Evolutionary conservation across 2,888 invertebrate genomes (phyloP), one percentile per base, ranked within the genome.

Genomic region (Apamea epomidion): DNA sequence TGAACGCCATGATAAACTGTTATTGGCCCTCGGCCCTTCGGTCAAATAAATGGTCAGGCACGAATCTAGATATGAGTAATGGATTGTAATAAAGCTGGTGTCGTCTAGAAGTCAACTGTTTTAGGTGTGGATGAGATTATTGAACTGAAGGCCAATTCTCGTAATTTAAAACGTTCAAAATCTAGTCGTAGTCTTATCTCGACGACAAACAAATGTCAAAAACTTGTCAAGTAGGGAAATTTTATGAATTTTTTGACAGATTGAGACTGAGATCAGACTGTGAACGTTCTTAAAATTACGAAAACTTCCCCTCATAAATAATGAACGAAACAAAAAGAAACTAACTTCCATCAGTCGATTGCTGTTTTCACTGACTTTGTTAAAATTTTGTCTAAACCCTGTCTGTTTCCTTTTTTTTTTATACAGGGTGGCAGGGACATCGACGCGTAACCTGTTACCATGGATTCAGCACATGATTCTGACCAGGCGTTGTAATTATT

Each of bases 1-100:
- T 91, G 90, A 92, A 74, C 78, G 72, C 84, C 83, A 87, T 93
- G 91, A 93, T 92, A 88, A 91, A 93, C 87, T 90, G 92, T 92
- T 92, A 93, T 93, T 91, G 91, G 91, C 88, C 88, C 86, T 85
- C 86, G 87, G 89, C 86, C 92, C 91, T 90, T 91, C 86, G 86
- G 62, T 87, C 84, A 89, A 92, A 92, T 91, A 91, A 91, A 93
- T 92, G 91, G 88, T 88, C 90, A 89, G 86, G 80, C 90, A 88
- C 84, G 87, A 86, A 85, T 89, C 85, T 88, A 88, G 87, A 88
- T 91, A 91, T 92, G 92, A 92, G 83, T 87, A 88, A 91, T 91
- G 88, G 88, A 65, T 87, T 82, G 88, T 88, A 92, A 92, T 91
- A 90, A 91, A 92, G 74, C 75, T 78, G 76, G 77, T 84, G 82